Base-by-base conservation (phyloP, 2,113 vertebrate species). In the Platichthys flesus region DNA sequence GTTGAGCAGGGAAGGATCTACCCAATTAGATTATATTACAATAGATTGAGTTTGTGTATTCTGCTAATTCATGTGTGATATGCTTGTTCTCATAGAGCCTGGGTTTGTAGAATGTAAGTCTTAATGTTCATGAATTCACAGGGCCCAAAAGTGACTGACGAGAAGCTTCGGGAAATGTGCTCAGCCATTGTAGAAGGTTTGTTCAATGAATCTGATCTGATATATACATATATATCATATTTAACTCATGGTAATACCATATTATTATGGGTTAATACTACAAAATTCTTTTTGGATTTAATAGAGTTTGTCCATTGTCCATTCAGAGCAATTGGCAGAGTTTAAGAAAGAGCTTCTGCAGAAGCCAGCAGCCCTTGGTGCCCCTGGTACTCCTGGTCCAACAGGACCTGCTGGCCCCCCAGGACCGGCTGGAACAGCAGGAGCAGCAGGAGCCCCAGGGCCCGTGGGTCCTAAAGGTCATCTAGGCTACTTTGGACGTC, bases 151-250 rank as follows among this genome's bases (percentile, higher is more conserved):
- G 89, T 91, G 59, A 94, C 1, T 0, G 94, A 95, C 0, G 93
- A 93, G 20, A 91, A 89, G 73, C 93, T 96, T 40, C 92, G 92
- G 6, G 93, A 95, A 42, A 93, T 96, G 59, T 96, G 95, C 59
- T 88, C 92, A 47, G 92, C 82, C 10, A 77, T 96, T 12, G 92
- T 95, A 63, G 92, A 94, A 94, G 95, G 95, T 63, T 64, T 67
- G 8, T 57, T 74, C 12, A 26, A 60, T 63, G 40, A 7, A 42
- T 47, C 21, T 70, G 18, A 14, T 35, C 4, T 57, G 1, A 9
- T 7, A 14, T 28, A 12, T 18, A 57, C 12, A 52, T 3, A 9
- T 40, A 55, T n/a, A 40, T 3, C 31, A 31, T 31, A 31, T 31
- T 31, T 31, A 31, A 31, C 31, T 31, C 5, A 31, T 49, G 28